Percentiles rank a stretch among this genome's conserved stretches.
Evolutionary conservation across 23 tunicate genomes (phyloP).

Genomic region (Ascidia mentula): DNA sequence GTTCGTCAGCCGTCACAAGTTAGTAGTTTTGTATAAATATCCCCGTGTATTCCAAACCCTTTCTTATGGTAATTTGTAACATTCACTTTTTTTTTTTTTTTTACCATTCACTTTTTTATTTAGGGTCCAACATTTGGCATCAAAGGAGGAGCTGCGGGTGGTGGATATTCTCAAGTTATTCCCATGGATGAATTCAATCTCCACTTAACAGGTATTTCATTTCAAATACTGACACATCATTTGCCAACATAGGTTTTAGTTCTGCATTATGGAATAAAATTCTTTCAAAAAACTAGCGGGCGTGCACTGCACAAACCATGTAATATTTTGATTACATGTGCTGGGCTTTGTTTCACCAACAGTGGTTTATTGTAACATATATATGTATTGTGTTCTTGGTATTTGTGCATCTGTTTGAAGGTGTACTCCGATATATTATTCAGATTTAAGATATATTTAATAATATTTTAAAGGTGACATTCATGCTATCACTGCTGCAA

Average conservation of each 20-base stretch:
- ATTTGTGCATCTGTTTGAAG: background rate
- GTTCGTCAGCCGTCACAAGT: constrained; percentile 96
- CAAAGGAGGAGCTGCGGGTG: constrained; percentile 99
- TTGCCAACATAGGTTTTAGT: too few species aligned
- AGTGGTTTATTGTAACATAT: background rate
- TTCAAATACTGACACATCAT: background rate
- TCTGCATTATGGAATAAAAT: too few species aligned
- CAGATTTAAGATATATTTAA: background rate
- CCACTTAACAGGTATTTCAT: constrained; percentile 66
- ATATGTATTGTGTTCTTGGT: background rate
- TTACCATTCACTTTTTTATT: background rate
- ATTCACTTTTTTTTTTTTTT: too few species aligned
- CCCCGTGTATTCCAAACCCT: background rate
- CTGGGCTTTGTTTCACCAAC: background rate
- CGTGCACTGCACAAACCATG: too few species aligned
- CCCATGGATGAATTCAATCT: constrained; percentile 99
- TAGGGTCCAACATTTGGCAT: constrained; percentile 99
- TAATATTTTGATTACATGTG: too few species aligned
- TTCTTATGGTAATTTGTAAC: background rate
- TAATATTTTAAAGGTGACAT: constrained; percentile 64
- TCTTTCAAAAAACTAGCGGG: too few species aligned
- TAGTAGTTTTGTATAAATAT: background rate
- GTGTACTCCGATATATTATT: background rate
- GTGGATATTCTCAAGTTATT: constrained; percentile 99
- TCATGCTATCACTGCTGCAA: constrained; percentile 99